phyloP scores from a whole-genome alignment of 2,888 invertebrate genomes.

The Smittia aterrima region DNA sequence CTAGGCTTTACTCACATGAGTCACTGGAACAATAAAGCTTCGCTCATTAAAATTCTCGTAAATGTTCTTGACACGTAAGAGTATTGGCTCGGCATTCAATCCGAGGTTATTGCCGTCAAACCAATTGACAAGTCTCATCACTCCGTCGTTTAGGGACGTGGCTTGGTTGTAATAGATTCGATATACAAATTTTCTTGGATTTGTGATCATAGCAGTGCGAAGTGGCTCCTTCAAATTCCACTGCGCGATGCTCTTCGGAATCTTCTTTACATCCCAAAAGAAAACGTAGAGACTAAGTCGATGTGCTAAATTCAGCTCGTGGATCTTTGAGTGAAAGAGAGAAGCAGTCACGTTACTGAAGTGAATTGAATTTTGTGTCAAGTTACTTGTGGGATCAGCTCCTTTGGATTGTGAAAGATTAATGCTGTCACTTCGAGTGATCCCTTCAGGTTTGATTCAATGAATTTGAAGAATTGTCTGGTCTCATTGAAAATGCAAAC shows the following conservation, averaged over 20 bases:
- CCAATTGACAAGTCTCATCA: slow-evolving; percentile 69
- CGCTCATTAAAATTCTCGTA: slow-evolving; percentile 66
- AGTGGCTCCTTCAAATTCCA: slow-evolving; percentile 52
- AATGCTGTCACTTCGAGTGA: slow-evolving; percentile 52
- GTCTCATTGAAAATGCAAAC: slow-evolving; percentile 50
- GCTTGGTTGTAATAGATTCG: slow-evolving; percentile 73
- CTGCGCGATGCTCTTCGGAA: slow-evolving; percentile 56
- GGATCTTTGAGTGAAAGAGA: slow-evolving; percentile 44
- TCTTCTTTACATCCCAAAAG: slow-evolving; percentile 61
- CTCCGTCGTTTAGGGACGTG: slow-evolving; percentile 59
- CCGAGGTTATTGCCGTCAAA: slow-evolving; percentile 61
- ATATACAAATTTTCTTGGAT: slow-evolving; percentile 54
- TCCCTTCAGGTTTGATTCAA: slow-evolving; percentile 48
- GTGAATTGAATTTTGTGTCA: neutral
- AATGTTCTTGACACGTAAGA: slow-evolving; percentile 62
- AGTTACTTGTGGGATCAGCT: slow-evolving; percentile 45
- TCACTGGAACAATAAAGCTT: slow-evolving; percentile 66
- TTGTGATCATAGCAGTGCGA: slow-evolving; percentile 65
- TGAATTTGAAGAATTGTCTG: slow-evolving; percentile 49
- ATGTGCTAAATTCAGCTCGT: slow-evolving; percentile 47
- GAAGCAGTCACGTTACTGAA: no score
- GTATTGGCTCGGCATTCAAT: slow-evolving; percentile 63
- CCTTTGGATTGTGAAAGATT: slow-evolving; percentile 49
- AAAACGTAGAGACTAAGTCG: slow-evolving; percentile 62
- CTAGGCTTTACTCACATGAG: slow-evolving; percentile 63